Conservation (phyloP, 2,888 invertebrate genomes). For the Drosophila merina region DNA sequence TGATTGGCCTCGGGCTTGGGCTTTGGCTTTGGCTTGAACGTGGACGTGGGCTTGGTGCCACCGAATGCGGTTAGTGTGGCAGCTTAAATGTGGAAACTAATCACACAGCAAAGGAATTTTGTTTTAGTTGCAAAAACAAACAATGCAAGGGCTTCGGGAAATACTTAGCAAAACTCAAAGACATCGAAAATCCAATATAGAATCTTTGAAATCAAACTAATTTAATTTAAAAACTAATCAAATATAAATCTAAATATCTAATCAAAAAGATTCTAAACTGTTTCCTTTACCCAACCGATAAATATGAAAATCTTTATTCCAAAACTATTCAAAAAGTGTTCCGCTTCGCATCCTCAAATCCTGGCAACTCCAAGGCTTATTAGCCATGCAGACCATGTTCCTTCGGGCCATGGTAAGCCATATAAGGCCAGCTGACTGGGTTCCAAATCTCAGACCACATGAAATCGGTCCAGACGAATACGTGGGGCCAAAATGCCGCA, state of each 20-base stretch:
- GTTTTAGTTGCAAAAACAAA: neutral
- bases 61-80: slow-evolving; percentile 32
- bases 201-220: no score
- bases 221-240: no score
- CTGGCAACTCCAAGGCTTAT: slow-evolving; percentile 42
- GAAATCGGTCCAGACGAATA: slow-evolving; percentile 26
- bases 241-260: neutral
- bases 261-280: neutral
- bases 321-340: neutral
- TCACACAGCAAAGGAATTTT: neutral
- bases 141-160: neutral
- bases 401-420: slow-evolving; percentile 28
- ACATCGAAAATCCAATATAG: no score
- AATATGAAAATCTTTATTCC: neutral
- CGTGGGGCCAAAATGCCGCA: slow-evolving; percentile 46
- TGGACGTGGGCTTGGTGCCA: neutral
- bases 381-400: slow-evolving; percentile 70
- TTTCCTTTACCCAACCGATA: neutral
- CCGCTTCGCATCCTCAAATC: neutral
- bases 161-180: no score
- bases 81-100: slow-evolving; percentile 10
- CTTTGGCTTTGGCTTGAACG: no score
- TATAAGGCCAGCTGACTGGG: slow-evolving; percentile 40
- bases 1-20: slow-evolving; percentile 37
- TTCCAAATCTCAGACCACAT: slow-evolving; percentile 57